Base-by-base conservation (phyloP, 1,140 invertebrate species). In the Condylostylus longicornis region DNA sequence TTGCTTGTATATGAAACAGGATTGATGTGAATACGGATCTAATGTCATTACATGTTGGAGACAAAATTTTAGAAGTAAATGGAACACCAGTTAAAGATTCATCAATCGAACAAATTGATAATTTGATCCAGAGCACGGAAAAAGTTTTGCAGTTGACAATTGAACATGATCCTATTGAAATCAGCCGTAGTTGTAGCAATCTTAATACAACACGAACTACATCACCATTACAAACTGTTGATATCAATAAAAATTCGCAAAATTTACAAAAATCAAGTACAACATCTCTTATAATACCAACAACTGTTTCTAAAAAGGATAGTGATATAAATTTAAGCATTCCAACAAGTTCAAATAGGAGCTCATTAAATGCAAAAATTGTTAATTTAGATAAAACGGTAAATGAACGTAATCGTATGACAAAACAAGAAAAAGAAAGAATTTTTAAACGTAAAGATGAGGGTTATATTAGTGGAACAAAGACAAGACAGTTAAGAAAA, bases 41-140 rank as follows among this genome's bases (percentile, higher is more conserved):
- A 14, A 77, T 87, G 68, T 78, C 82, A 10, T 65, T 89, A 23
- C 85, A 86, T 56, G 80, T 93, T 46, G 88, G 88, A 14, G 88
- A 94, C 62, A 69, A 77, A 54, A 89, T 94, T 40, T 64, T 93
- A 33, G 88, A 94, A 69, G 82, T 94, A 12, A 91, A 93, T 68
- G 88, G 88, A 1, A 75, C 81, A 1, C 81, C 84, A 3, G 78
- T 90, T 0, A 79, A 76, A 53, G 80, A 84, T 53, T 72, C 78
- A 1, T 57, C 54, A 9, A 67, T 83, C 29, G 74, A 81, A 43
- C 79, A 75, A 38, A 76, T 86, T 33, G 80, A 88, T 58, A 74
- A 79, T 58, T 62, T 81, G 13, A 72, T 85, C 38, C 67, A 72
- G 42, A 75, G 77, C 47, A 77, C 78, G 0, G 77, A 82, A 42